Percentiles rank a stretch among this genome's conserved stretches.
phyloP scores from a whole-genome alignment of 2,113 vertebrate species.

The Gobio gobio region DNA sequence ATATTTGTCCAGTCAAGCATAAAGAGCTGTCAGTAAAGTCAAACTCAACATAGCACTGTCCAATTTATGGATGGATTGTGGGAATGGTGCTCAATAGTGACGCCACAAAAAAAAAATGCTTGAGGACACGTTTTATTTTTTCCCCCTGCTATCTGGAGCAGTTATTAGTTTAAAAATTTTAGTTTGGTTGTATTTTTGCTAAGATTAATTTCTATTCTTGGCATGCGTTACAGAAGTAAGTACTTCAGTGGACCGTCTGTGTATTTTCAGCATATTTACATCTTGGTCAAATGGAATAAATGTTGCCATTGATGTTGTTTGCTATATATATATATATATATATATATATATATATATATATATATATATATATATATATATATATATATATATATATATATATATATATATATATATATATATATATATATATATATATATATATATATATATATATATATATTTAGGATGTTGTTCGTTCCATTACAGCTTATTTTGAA shows the following conservation, averaged over 20 bases:
- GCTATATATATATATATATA: no score
- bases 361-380: no score
- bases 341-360: not conserved
- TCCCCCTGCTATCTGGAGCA: not conserved
- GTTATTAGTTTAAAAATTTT: not conserved
- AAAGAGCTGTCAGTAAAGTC: conserved; percentile 23
- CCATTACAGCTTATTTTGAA: not conserved
- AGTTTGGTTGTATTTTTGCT: not conserved
- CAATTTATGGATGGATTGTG: not conserved
- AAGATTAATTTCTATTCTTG: not conserved
- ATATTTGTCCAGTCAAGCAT: not conserved
- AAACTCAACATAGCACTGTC: not conserved
- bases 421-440: no score
- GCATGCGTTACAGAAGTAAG: conserved; percentile 6
- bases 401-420: no score
- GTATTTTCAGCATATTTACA: conserved; percentile 18
- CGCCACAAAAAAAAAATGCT: not conserved
- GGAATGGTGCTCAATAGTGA: not conserved
- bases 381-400: no score
- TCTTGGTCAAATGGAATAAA: conserved; percentile 44
- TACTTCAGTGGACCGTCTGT: conserved; percentile 7
- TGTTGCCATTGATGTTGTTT: not conserved
- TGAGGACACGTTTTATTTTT: not conserved
- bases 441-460: no score
- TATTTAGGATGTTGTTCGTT: no score